phyloP scores from a whole-genome alignment of 2,888 invertebrate genomes.

The Eubasilissa splendida region DNA sequence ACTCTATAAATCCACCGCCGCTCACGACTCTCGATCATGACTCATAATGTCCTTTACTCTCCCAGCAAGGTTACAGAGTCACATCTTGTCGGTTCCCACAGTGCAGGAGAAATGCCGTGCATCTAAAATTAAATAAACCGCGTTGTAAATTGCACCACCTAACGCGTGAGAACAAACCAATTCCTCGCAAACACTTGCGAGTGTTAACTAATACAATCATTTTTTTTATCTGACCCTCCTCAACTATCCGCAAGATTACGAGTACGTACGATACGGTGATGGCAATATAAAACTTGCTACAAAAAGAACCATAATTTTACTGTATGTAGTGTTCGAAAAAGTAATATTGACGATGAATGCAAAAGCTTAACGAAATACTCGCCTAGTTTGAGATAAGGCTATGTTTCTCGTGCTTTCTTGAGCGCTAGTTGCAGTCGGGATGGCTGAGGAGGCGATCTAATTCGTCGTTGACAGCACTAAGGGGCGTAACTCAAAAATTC shows the following conservation, averaged over 20 bases:
- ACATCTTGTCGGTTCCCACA: conserved; percentile 35
- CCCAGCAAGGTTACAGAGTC: conserved; percentile 49
- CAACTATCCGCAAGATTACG: too few relatives aligned
- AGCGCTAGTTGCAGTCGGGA: not conserved
- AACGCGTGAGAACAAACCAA: not conserved
- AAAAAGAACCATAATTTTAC: too few relatives aligned
- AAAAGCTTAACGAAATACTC: too few relatives aligned
- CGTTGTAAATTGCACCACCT: too few relatives aligned
- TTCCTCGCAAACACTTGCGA: not conserved
- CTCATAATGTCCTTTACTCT: conserved; percentile 56
- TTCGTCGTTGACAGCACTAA: not conserved
- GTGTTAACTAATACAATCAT: not conserved
- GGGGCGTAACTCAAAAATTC: too few relatives aligned
- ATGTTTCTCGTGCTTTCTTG: conserved; percentile 3
- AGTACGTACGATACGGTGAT: too few relatives aligned
- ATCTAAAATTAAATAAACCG: too few relatives aligned
- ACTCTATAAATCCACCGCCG: conserved; percentile 9
- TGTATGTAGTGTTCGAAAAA: too few relatives aligned
- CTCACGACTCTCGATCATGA: conserved; percentile 56
- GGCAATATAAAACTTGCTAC: too few relatives aligned
- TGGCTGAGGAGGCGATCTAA: conserved; percentile 1
- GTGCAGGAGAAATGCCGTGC: not conserved
- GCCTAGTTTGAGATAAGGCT: not conserved
- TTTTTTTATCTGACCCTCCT: too few relatives aligned
- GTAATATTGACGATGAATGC: too few relatives aligned